A percentile compares a stretch with the other conserved stretches of the same genome.
These are phyloP conservation scores for Sinocyclocheilus maitianheensis DNA, from an alignment of 2,113 vertebrate genomes.

Conservation along the genomic window DNA sequence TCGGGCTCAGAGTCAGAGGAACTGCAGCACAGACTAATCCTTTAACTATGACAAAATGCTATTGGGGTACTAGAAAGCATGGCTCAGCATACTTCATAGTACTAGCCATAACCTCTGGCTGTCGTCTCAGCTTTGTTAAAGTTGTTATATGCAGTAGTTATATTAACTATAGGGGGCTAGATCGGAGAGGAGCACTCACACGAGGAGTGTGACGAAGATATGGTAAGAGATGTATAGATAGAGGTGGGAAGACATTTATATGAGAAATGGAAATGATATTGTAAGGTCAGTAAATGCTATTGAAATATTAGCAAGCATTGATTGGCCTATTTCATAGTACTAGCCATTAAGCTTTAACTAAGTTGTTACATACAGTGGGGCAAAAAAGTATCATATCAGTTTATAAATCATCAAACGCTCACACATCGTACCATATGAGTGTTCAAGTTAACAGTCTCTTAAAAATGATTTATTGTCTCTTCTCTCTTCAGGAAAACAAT, in stretches of 20 bases:
- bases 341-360: too few relatives aligned
- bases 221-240: slow-evolving; percentile 71
- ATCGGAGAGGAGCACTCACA: slow-evolving; percentile 71
- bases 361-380: too few relatives aligned
- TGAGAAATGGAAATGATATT: not conserved
- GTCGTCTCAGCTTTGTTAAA: too few relatives aligned
- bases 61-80: too few relatives aligned
- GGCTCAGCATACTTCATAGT: too few relatives aligned
- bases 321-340: too few relatives aligned
- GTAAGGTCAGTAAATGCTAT: not conserved
- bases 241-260: not conserved
- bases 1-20: slow-evolving; percentile 78
- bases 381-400: too few relatives aligned
- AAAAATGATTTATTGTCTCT: slow-evolving; percentile 31
- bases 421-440: not conserved
- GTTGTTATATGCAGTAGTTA: too few relatives aligned
- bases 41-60: too few relatives aligned
- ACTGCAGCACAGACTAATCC: slow-evolving; percentile 75
- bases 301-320: too few relatives aligned
- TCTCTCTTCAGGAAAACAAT: slow-evolving; percentile 78
- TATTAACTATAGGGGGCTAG: too few relatives aligned
- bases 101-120: too few relatives aligned
- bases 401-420: not conserved
- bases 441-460: not conserved
- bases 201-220: slow-evolving; percentile 80